A percentile compares a stretch with the other conserved stretches of the same genome.
These are phyloP conservation scores for Drosophila mimica DNA, from an alignment of 2,888 invertebrate genomes.

Conservation along the genomic window DNA sequence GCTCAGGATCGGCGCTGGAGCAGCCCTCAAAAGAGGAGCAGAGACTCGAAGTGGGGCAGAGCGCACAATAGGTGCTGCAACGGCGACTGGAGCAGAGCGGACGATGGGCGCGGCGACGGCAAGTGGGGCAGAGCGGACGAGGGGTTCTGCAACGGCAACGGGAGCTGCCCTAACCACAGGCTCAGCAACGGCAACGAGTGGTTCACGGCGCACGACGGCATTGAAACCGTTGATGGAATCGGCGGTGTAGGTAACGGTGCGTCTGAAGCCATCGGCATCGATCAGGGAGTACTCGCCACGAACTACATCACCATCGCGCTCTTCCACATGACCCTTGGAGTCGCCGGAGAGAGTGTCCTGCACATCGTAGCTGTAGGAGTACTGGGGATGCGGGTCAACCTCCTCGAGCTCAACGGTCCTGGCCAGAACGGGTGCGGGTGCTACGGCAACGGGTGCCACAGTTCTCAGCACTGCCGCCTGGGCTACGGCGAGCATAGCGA, in stretches of 20 bases:
- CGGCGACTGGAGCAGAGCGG: slow-evolving; percentile 59
- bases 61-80: slow-evolving; percentile 56
- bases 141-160: slow-evolving; percentile 58
- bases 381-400: slow-evolving; percentile 81
- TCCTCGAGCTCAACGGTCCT: slow-evolving; percentile 68
- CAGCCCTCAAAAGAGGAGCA: slow-evolving; percentile 47
- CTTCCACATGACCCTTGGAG: slow-evolving; percentile 83
- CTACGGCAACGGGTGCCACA: slow-evolving; percentile 64
- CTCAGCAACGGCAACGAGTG: slow-evolving; percentile 67
- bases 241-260: slow-evolving; percentile 83
- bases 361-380: slow-evolving; percentile 82
- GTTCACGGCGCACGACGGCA: slow-evolving; percentile 82
- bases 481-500: slow-evolving; percentile 68
- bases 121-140: slow-evolving; percentile 52
- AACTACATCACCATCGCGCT: slow-evolving; percentile 84
- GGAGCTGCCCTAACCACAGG: slow-evolving; percentile 73
- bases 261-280: slow-evolving; percentile 83
- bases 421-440: slow-evolving; percentile 67
- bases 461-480: slow-evolving; percentile 73
- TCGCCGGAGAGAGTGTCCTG: slow-evolving; percentile 83
- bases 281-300: slow-evolving; percentile 84
- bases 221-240: slow-evolving; percentile 83
- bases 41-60: slow-evolving; percentile 56
- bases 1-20: slow-evolving; percentile 34
- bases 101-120: slow-evolving; percentile 47